These are phyloP conservation scores for Fragariocoptes setiger DNA, from an alignment of 1,140 invertebrate species.

Conservation along the genomic window DNA sequence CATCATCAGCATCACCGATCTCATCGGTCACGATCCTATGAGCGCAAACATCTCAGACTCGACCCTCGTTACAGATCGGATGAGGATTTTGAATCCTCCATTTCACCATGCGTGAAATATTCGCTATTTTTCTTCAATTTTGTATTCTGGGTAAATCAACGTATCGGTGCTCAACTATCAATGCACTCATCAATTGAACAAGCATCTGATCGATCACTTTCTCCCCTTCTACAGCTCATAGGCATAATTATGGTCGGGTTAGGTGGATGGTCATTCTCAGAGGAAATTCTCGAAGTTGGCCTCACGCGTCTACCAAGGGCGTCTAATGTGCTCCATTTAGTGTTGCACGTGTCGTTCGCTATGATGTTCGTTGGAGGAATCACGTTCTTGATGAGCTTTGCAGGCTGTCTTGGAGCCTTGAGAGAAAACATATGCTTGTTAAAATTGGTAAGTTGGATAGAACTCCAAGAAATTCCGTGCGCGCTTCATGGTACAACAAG, in stretches of 20 bases:
- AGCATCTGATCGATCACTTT: constrained; percentile 2
- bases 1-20: too few species aligned
- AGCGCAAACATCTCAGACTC: too few species aligned
- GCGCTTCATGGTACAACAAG: too few species aligned
- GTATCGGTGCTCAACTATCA: neutral
- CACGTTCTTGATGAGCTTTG: constrained; percentile 59
- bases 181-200: neutral
- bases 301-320: constrained; percentile 27
- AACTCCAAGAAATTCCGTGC: too few species aligned
- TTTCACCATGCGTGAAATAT: constrained; percentile 68
- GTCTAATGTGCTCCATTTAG: constrained; percentile 53
- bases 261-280: constrained; percentile 58
- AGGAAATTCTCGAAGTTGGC: constrained; percentile 54
- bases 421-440: constrained; percentile 66
- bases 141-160: constrained; percentile 39
- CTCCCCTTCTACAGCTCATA: constrained; percentile 32
- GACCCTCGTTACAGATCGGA: too few species aligned
- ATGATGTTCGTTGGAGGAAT: constrained; percentile 52
- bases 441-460: constrained; percentile 53
- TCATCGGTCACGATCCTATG: too few species aligned
- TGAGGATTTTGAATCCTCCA: constrained; percentile 28
- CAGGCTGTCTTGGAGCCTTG: constrained; percentile 57
- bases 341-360: constrained; percentile 59
- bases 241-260: constrained; percentile 58
- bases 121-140: constrained; percentile 74